Percentiles rank a stretch among this genome's conserved stretches.
Conservation (phyloP, 2,888 invertebrate species). For the Microctonus hyperodae region DNA sequence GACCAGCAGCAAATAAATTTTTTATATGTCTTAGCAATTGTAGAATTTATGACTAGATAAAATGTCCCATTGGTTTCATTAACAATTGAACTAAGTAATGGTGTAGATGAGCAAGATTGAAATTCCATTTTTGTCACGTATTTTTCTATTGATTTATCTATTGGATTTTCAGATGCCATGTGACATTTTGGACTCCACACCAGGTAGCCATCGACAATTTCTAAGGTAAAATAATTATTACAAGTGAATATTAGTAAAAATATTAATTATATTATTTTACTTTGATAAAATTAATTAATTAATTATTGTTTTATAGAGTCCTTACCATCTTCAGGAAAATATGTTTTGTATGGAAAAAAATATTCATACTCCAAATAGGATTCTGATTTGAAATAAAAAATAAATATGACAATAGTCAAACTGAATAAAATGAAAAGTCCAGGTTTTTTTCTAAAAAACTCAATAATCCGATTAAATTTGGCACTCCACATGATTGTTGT, state of each 20-base stretch:
- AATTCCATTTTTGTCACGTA: constrained; percentile 67
- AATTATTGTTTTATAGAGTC: no score
- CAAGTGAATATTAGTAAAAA: no score
- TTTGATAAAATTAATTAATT: neutral
- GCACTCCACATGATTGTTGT: constrained; percentile 38
- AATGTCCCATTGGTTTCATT: constrained; percentile 49
- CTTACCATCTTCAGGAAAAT: constrained; percentile 38
- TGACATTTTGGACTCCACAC: constrained; percentile 71
- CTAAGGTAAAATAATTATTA: constrained; percentile 38
- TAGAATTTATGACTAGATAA: constrained; percentile 44
- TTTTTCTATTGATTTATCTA: constrained; percentile 69
- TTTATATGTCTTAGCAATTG: constrained; percentile 59
- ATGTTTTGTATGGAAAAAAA: constrained; percentile 39
- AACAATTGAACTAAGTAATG: constrained; percentile 46
- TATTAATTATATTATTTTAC: no score
- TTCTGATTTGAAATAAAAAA: constrained; percentile 50
- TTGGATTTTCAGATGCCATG: constrained; percentile 65
- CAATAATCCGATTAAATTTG: constrained; percentile 42
- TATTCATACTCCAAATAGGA: constrained; percentile 44
- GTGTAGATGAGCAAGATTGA: constrained; percentile 64
- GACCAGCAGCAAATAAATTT: constrained; percentile 70
- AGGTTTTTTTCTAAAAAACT: constrained; percentile 50
- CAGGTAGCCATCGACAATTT: constrained; percentile 61
- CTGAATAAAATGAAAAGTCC: constrained; percentile 49
- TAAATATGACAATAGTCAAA: constrained; percentile 48